Conservation (phyloP, 2,113 vertebrate genomes). For the Oryzias javanicus region DNA sequence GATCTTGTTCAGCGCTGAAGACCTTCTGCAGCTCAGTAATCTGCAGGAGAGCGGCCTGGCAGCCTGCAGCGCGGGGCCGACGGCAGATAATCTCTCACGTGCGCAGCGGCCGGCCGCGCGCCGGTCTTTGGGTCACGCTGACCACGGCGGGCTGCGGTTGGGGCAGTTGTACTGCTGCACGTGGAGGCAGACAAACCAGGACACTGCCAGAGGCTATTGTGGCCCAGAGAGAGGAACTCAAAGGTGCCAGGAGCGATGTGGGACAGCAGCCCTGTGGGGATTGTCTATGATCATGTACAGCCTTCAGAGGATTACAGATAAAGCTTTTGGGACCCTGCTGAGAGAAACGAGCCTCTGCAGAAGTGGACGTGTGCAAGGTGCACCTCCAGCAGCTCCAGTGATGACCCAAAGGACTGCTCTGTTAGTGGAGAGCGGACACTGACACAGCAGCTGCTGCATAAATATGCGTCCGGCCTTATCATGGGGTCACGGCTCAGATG, state of each 20-base stretch:
- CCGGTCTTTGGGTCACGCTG: conserved; percentile 31
- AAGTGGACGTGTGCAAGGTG: conserved; percentile 22
- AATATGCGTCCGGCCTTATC: conserved; percentile 48
- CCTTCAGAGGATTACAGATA: conserved; percentile 39
- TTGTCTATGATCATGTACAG: conserved; percentile 36
- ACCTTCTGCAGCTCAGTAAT: conserved; percentile 30
- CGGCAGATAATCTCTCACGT: conserved; percentile 64
- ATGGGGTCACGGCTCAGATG: conserved; percentile 51
- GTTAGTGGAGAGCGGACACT: conserved; percentile 47
- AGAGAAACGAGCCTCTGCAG: conserved; percentile 30
- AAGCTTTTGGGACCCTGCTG: conserved; percentile 6
- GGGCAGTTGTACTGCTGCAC: conserved; percentile 33
- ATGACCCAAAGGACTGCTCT: conserved; percentile 15
- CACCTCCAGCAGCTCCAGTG: conserved; percentile 13
- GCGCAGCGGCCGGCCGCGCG: conserved; percentile 32
- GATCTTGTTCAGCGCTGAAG: conserved; percentile 17
- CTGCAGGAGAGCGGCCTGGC: too few relatives aligned
- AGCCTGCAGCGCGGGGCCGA: too few relatives aligned
- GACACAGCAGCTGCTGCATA: conserved; percentile 36
- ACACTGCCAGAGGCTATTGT: conserved; percentile 45
- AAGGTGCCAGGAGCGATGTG: conserved; percentile 48
- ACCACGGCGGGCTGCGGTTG: conserved; percentile 33
- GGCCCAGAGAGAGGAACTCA: conserved; percentile 40
- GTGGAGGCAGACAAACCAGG: conserved; percentile 49
- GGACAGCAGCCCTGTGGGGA: conserved; percentile 44